Evolutionary conservation across 2,113 vertebrate species (phyloP).

Genomic region (Barnardius zonarius): DNA sequence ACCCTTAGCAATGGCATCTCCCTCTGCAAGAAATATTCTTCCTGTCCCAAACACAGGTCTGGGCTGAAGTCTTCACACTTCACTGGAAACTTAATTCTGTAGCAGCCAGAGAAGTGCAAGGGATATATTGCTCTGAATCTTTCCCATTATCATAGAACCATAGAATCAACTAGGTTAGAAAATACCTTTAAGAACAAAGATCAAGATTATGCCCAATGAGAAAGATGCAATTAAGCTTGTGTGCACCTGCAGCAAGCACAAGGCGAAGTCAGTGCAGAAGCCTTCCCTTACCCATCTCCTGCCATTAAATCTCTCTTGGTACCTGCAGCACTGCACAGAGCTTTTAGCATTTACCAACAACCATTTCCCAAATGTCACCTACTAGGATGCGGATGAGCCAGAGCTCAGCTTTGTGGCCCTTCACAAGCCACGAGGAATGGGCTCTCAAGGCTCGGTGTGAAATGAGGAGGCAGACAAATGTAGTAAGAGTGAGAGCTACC

Average conservation of each 20-base stretch:
- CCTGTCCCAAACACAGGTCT: neutral
- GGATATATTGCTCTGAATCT: neutral
- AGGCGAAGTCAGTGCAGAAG: neutral
- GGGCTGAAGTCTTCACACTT: neutral
- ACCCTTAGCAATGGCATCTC: neutral
- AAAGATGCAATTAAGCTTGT: neutral
- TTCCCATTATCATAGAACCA: neutral
- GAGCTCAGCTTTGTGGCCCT: constrained; percentile 74
- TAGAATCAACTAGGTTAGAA: neutral
- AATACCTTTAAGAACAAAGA: neutral
- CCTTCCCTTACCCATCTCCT: neutral
- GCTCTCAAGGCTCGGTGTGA: constrained; percentile 72
- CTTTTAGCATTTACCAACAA: neutral
- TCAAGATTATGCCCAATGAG: neutral
- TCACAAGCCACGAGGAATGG: constrained; percentile 74
- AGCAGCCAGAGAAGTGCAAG: neutral
- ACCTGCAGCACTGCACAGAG: neutral
- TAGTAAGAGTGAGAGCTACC: constrained; percentile 69
- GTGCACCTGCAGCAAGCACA: neutral
- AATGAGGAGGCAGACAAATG: constrained; percentile 69
- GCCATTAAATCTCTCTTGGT: neutral
- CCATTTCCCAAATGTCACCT: neutral
- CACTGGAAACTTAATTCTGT: neutral
- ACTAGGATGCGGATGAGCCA: constrained; percentile 79
- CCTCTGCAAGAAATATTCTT: neutral